Percentiles rank a stretch among this genome's conserved stretches.
phyloP scores from a whole-genome alignment of 2,113 vertebrate genomes.

The Cephalopterus ornatus region DNA sequence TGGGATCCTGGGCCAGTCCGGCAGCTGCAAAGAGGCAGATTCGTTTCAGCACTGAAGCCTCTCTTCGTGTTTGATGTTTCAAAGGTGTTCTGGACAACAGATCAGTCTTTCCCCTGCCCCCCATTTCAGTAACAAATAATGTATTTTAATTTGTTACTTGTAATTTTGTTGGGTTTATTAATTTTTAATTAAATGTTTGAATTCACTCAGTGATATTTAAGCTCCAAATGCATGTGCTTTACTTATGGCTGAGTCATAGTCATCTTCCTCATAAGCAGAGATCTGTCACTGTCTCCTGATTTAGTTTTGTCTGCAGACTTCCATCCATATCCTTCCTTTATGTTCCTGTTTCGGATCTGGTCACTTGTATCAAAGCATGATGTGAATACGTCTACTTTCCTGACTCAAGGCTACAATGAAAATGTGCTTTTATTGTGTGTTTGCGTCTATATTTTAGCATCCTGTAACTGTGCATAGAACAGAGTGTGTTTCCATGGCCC shows the following conservation, averaged over 20 bases:
- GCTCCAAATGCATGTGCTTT: not conserved
- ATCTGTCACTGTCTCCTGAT: slow-evolving; percentile 41
- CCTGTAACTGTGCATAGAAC: not conserved
- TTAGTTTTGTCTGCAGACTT: not conserved
- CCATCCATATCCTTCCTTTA: not conserved
- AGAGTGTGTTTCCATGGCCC: not conserved
- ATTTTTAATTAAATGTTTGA: not conserved
- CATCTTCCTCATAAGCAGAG: not conserved
- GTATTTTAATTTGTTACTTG: not conserved
- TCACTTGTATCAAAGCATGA: not conserved
- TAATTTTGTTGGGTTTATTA: not conserved
- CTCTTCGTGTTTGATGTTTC: too few relatives aligned
- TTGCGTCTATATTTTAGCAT: not conserved
- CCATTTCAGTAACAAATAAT: not conserved
- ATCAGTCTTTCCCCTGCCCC: not conserved
- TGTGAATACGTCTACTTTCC: not conserved
- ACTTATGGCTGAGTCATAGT: slow-evolving; percentile 30
- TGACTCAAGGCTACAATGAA: not conserved
- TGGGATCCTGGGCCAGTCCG: not conserved
- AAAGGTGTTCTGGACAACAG: too few relatives aligned
- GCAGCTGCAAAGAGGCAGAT: not conserved
- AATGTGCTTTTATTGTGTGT: rapidly evolving
- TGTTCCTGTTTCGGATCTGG: not conserved
- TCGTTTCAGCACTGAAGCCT: not conserved
- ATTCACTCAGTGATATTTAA: not conserved